Evolutionary conservation across 2,113 vertebrate genomes (phyloP).

Genomic region (Picathartes gymnocephalus): DNA sequence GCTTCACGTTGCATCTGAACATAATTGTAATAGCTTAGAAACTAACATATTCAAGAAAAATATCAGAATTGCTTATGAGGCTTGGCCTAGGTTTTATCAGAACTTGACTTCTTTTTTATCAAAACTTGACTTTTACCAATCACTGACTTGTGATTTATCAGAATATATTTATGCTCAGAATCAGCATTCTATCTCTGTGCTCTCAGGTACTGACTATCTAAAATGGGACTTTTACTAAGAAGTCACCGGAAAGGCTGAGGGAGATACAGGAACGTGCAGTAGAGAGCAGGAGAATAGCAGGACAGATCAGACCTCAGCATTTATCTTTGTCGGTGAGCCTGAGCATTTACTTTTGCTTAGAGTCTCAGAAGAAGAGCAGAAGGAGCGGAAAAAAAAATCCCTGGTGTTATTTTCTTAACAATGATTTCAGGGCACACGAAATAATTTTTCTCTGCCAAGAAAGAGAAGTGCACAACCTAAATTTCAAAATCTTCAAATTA

Average conservation of each 20-base stretch:
- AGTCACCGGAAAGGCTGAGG: neutral
- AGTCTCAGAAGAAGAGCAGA: neutral
- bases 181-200: neutral
- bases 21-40: neutral
- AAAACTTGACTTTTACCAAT: neutral
- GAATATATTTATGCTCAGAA: neutral
- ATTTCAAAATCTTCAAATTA: neutral
- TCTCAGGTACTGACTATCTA: neutral
- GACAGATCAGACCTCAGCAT: neutral
- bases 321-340: neutral
- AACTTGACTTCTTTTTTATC: neutral
- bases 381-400: neutral
- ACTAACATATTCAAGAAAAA: neutral
- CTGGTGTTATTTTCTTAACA: neutral
- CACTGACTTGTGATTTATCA: neutral
- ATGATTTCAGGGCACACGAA: neutral
- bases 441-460: neutral
- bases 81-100: neutral
- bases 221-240: neutral
- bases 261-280: neutral
- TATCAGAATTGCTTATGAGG: neutral
- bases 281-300: neutral
- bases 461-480: neutral
- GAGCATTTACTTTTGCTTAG: neutral
- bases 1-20: neutral